Evolutionary conservation across 2,113 vertebrate genomes (phyloP), one percentile per base, ranked within the genome.

Genomic region (Oriolus oriolus): DNA sequence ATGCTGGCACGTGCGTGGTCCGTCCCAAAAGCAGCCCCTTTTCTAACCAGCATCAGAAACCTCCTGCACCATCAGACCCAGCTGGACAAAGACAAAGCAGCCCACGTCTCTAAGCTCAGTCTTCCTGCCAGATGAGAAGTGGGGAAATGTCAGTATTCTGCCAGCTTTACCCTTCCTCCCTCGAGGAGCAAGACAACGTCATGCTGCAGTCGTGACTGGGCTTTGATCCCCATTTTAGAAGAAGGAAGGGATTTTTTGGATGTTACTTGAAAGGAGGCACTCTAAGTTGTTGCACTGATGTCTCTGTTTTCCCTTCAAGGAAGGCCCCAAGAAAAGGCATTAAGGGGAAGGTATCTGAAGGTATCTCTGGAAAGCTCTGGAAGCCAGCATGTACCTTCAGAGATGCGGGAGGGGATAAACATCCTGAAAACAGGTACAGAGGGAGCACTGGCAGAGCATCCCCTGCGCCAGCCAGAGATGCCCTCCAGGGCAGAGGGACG

Each of bases 341-440:
- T 35, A 37, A 74, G 27, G 8, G 64, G 23, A 50, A 44, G 9
- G 27, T 13, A 21, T 52, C 76, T 47, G 50, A 49, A 45, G 24
- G 27, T 6, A 26, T 24, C 50, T 64, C 57, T 68, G 42, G 64
- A 54, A 60, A 87, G 22, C 24, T 44, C 53, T 15, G 35, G 50
- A 65, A 41, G 41, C 37, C 42, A 65, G 21, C 56, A 13, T 1
- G 33, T 47, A 35, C 69, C 19, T 73, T 41, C 71, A 42, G 45
- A 10, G 6, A 19, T 3, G 56, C 8, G 1, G 16, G 4, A 8
- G 2, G 23, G 30, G 20, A 45, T 4, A 3, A 52, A 16, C 5
- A 6, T 30, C 33, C 41, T 39, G 53, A 39, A 59, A 80, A 42
- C 5, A 57, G 10, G 66, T 49, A 9, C 10, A 23, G 28, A 37